Evolutionary conservation across 2,113 vertebrate species (phyloP), one percentile per base, ranked within the genome.

Genomic region (Trematomus loennbergii): DNA sequence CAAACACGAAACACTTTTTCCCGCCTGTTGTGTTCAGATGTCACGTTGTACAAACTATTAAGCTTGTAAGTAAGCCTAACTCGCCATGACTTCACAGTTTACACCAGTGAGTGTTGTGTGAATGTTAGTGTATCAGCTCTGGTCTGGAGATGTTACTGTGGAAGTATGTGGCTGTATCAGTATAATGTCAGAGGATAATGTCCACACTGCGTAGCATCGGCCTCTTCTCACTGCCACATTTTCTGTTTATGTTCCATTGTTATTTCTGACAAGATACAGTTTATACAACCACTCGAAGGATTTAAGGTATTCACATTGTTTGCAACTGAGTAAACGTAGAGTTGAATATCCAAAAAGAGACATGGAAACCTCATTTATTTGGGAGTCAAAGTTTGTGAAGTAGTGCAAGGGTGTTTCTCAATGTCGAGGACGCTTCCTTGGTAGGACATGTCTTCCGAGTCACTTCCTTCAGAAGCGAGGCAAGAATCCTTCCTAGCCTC

Each of bases 211-310:
- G 25, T 11, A 57, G 78, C 49, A 83, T 78, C 77, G 16, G 33
- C 40, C 52, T 12, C 36, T 11, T 18, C 11, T 75, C 43, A 62
- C 3, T 25, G 12, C 6, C 46, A 25, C 40, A 9, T 17, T 36
- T 22, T 79, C 54, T 91, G 90, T 93, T 92, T 90, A 78, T 76
- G 88, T 63, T 91, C 66, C 16, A 48, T 77, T 85, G 69, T 90
- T 82, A 80, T 78, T 79, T 75, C 63, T 82, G 52, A 75, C 17
- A 58, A 75, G 50, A 64, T 70, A 11, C 48, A 72, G 73, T 78
- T 62, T 88, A 83, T 75, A 84, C 73, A 84, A 68, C 48, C 50
- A 69, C 48, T 2, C 29, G 62, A 25, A 53, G 61, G 22, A 67
- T 59, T 72, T 13, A 18, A 58, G 53, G 55, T 25, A 40, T 66